Conservation (phyloP, 2,888 invertebrate genomes). For the Rhamnusium bicolor region DNA sequence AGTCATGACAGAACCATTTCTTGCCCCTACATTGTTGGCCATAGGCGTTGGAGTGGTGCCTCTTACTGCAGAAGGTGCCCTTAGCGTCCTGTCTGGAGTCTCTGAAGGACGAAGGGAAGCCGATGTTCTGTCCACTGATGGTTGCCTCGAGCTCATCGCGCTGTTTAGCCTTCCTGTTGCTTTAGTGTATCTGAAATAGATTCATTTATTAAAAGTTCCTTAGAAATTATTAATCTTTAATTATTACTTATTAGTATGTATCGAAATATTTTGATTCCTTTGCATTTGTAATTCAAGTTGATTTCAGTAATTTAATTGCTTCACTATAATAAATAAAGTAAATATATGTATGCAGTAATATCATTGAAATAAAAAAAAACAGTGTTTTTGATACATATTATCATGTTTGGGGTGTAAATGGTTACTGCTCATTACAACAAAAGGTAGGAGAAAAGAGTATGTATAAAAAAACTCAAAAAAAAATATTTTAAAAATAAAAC, state of each 20-base stretch:
- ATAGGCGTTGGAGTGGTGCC: conserved; percentile 73
- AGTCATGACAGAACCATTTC: conserved; percentile 80
- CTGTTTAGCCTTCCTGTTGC: conserved; percentile 77
- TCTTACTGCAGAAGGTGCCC: conserved; percentile 74
- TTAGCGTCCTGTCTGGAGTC: conserved; percentile 71
- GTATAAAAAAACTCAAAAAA: too few relatives aligned
- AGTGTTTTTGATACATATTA: too few relatives aligned
- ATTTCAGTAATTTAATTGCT: too few relatives aligned
- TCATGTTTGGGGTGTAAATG: too few relatives aligned
- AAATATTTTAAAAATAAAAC: too few relatives aligned
- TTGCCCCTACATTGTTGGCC: conserved; percentile 63
- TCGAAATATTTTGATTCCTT: background rate
- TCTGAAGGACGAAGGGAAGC: conserved; percentile 59
- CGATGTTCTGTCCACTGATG: conserved; percentile 80
- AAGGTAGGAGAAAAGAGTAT: too few relatives aligned
- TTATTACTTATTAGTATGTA: too few relatives aligned
- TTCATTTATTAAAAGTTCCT: background rate
- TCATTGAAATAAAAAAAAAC: too few relatives aligned
- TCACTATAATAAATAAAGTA: too few relatives aligned
- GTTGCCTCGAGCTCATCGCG: conserved; percentile 80
- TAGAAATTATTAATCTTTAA: background rate
- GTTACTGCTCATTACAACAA: too few relatives aligned
- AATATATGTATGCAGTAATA: too few relatives aligned
- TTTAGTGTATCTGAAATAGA: conserved; percentile 77
- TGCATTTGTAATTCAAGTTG: background rate